A percentile compares a stretch with the other conserved stretches of the same genome.
Conservation (phyloP, 2,888 invertebrate species). For the Cenopis cana region DNA sequence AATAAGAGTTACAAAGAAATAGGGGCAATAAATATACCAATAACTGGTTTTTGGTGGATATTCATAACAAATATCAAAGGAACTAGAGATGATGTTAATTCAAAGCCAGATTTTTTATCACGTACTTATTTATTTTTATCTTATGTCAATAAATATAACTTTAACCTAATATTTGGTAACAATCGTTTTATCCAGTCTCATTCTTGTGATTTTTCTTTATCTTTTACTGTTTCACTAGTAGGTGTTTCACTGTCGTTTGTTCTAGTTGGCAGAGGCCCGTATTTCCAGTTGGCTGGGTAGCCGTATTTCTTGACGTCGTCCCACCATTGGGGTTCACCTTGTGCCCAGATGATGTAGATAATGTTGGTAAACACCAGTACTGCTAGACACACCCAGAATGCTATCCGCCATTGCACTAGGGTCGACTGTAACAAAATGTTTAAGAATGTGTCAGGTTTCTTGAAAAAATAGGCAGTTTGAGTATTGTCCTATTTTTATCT, state of each 20-base stretch:
- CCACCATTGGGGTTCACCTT: conserved; percentile 91
- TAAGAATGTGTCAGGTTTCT: not conserved
- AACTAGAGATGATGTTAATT: not conserved
- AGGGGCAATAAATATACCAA: no score
- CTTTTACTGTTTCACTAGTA: conserved; percentile 15
- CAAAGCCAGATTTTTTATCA: not conserved
- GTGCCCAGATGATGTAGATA: conserved; percentile 88
- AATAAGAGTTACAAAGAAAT: no score
- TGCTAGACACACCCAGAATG: conserved; percentile 92
- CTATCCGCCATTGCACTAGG: conserved; percentile 89
- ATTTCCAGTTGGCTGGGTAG: conserved; percentile 74
- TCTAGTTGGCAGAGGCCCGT: conserved; percentile 68
- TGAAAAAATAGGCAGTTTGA: not conserved
- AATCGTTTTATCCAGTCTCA: conserved; percentile 46
- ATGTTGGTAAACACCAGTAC: conserved; percentile 88
- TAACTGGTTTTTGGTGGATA: no score
- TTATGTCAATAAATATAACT: conserved; percentile 22
- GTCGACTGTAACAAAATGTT: conserved; percentile 78
- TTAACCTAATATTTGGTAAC: conserved; percentile 6
- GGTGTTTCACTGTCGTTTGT: conserved; percentile 61
- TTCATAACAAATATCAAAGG: not conserved
- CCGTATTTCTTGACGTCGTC: conserved; percentile 86
- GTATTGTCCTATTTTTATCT: no score
- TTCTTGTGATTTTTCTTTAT: conserved; percentile 55
- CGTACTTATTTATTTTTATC: conserved; percentile 32